phyloP scores from a whole-genome alignment of 2,113 vertebrate species.

The rabbit (Oryctolagus cuniculus) region mOryCun1.1 NC_091434.1:143217501-143218000 shows the following conservation, averaged over 20 bases:
- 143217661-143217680: background rate
- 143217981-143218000: background rate
- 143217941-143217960: background rate
- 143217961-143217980: constrained; percentile 12
- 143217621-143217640: background rate
- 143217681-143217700: background rate
- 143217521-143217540: background rate
- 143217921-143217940: background rate
- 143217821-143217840: background rate
- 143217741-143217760: background rate
- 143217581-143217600: background rate
- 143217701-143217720: background rate
- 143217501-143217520: background rate
- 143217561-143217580: background rate
- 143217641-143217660: background rate
- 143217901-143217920: background rate
- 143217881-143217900: background rate
- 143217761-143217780: background rate
- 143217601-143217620: background rate
- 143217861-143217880: background rate
- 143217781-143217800: constrained; percentile 12
- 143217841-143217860: background rate
- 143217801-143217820: background rate
- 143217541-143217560: background rate
- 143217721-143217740: background rate